Evolutionary conservation across 2,113 vertebrate genomes (phyloP).

Genomic region (Cairina moschata): DNA sequence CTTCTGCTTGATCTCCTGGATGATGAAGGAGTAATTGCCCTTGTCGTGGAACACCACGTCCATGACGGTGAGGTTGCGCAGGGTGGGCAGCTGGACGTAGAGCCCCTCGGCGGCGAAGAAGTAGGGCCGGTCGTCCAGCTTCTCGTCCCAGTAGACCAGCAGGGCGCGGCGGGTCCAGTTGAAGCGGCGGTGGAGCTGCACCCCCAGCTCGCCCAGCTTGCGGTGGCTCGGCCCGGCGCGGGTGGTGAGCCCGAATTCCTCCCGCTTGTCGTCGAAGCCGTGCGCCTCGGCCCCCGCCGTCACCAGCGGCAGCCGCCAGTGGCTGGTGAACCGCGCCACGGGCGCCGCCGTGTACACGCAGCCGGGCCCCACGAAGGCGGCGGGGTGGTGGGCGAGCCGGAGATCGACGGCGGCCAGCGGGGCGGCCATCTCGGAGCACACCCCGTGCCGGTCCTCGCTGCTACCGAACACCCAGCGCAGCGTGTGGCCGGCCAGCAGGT

Average conservation of each 20-base stretch:
- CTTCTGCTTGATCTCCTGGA: constrained; percentile 78
- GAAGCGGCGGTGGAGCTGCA: constrained; percentile 83
- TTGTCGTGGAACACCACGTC: constrained; percentile 77
- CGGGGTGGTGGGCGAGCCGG: constrained; percentile 80
- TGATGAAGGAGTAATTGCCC: constrained; percentile 76
- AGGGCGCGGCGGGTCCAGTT: constrained; percentile 84
- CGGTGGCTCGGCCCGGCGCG: constrained; percentile 89
- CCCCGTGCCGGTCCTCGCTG: constrained; percentile 84
- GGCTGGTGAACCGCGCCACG: constrained; percentile 86
- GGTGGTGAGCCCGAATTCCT: constrained; percentile 81
- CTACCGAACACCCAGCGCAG: constrained; percentile 79
- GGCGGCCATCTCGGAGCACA: constrained; percentile 89
- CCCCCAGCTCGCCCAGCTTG: constrained; percentile 88
- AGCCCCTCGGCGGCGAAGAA: constrained; percentile 91
- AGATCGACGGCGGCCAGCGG: constrained; percentile 90
- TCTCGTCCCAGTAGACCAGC: constrained; percentile 86
- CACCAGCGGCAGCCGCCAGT: constrained; percentile 90
- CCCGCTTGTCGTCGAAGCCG: constrained; percentile 78
- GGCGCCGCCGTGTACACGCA: constrained; percentile 89
- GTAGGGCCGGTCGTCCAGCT: constrained; percentile 77
- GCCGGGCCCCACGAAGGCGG: constrained; percentile 89
- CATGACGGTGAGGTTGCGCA: constrained; percentile 79
- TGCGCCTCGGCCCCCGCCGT: constrained; percentile 87
- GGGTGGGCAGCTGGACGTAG: constrained; percentile 74
- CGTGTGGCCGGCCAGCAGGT: constrained; percentile 75